Base-by-base conservation (phyloP, 2,113 vertebrate genomes). In the Gadus macrocephalus region DNA sequence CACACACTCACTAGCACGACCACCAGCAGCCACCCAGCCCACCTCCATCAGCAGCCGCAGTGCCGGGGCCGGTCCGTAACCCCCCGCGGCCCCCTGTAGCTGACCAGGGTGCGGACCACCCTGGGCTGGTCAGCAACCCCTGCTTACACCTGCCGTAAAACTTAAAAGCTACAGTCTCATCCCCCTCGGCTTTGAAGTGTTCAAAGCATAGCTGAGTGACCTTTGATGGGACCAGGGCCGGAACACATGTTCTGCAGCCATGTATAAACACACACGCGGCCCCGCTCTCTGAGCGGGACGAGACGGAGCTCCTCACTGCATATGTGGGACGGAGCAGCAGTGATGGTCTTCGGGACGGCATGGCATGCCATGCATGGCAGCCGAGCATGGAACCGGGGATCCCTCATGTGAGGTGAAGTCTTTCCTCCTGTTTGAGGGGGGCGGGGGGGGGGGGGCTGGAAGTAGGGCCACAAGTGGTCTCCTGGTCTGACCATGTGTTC, bases 141-240 rank as follows among this genome's bases (percentile, higher is more conserved):
- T 91, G 88, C 91, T 93, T 94, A 92, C 94, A 96, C 95, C 94
- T 98, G 94, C 94, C 89, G 90, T 97, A 95, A 97, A 96, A 96
- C 92, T 95, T 96, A 93, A 95, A 94, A 94, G 87, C 93, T 93
- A 93, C 88, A 87, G 89, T 93, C 91, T 91, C 87, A 86, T 90
- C 89, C 83, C 87, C 78, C 31, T 35, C 74, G 25, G 79, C 96
- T 98, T 98, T 98, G 95, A 98, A 95, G 95, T 95, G 90, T 91
- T 92, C 93, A 94, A 95, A 94, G 94, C 94, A 93, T 91, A 94
- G 92, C 89, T 85, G 73, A 64, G 82, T 89, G 93, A 94, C 90
- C 95, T 98, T 96, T 98, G 94, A 95, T 93, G 94, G 86, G 88
- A 90, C 93, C 91, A 91, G 86, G 91, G 87, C 86, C 80, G 78